A percentile compares a stretch with the other conserved stretches of the same genome.
Conservation (phyloP, 2,888 invertebrate genomes). For the Leuctra nigra region DNA sequence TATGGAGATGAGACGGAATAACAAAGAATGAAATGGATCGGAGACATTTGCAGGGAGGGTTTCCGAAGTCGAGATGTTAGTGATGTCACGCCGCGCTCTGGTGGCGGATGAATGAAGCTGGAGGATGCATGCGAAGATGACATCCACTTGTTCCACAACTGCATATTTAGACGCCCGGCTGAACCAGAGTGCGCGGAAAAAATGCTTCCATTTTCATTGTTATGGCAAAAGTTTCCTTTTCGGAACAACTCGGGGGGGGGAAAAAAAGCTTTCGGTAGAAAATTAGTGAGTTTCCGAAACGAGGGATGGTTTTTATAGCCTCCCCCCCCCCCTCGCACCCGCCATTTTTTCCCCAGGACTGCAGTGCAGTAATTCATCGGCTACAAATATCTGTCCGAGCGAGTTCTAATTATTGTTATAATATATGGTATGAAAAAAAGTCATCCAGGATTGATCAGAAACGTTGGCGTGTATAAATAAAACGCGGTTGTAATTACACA, state of each 20-base stretch:
- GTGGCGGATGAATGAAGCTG: too few species aligned
- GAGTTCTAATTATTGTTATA: constrained; percentile 27
- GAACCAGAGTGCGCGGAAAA: too few species aligned
- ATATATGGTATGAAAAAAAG: constrained; percentile 9
- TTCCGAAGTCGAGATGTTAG: too few species aligned
- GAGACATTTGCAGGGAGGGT: too few species aligned
- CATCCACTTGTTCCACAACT: too few species aligned
- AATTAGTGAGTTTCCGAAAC: constrained; percentile 10
- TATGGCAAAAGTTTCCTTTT: constrained; percentile 4
- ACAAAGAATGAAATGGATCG: too few species aligned
- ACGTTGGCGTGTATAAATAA: not conserved
- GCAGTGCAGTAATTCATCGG: constrained; percentile 28
- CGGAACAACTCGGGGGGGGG: not conserved
- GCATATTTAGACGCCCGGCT: too few species aligned
- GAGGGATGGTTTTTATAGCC: constrained; percentile 15
- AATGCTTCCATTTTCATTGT: constrained; percentile 9
- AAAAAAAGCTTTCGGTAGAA: constrained; percentile 4
- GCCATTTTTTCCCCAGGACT: constrained; percentile 12
- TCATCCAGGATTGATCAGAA: constrained; percentile 11
- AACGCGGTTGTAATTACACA: constrained; percentile 24
- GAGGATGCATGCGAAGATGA: too few species aligned
- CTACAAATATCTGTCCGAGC: constrained; percentile 27
- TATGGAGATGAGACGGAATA: too few species aligned
- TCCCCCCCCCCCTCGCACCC: too few species aligned
- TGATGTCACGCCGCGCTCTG: too few species aligned